Base-by-base conservation (phyloP, 2,797 vertebrate genomes). In the Heteromormyrus szaboi region DNA sequence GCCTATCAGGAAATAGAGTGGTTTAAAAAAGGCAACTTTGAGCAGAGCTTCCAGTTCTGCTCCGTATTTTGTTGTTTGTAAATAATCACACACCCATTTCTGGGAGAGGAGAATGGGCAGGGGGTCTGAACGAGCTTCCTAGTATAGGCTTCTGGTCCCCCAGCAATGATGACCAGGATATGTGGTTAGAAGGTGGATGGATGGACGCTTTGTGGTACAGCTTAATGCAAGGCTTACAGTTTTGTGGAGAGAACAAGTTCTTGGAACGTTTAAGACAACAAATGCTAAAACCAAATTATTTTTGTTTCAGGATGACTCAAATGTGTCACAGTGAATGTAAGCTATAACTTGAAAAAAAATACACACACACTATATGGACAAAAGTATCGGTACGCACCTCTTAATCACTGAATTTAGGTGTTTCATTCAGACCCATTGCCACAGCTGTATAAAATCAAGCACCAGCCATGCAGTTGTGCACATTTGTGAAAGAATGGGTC, bases 1-100 rank as follows among this genome's bases (percentile, higher is more conserved):
- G 90, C 90, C 91, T 90, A 90, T 44, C 87, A 22, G 91, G 0
- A 91, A 91, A 88, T 33, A n/a, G 91, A 93, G 91, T 92, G 91
- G 88, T 95, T 94, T 94, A 93, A 96, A 97, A 96, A 96, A 93
- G 94, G 94, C 92, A 95, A 92, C 93, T 93, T 91, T 92, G 93
- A 94, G 95, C 93, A 92, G 93, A 95, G 92, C 92, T 92, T 91
- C 92, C 95, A 94, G 95, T 93, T 92, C 92, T 92, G 93, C 90
- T 91, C 94, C 92, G 92, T 93, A 94, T 94, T 95, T 94, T 95
- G 93, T 93, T 95, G 91, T 95, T 91, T 89, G 90, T 94, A 95
- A 97, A 95, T 93, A 96, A 93, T 91, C 94, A 92, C 93, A 95
- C 95, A 90, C 93, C 92, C 91, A 94, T 95, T 91, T 92, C 91